These are phyloP conservation scores for Aplidium turbinatum DNA, from an alignment of 23 tunicate genomes.

Conservation along the genomic window DNA sequence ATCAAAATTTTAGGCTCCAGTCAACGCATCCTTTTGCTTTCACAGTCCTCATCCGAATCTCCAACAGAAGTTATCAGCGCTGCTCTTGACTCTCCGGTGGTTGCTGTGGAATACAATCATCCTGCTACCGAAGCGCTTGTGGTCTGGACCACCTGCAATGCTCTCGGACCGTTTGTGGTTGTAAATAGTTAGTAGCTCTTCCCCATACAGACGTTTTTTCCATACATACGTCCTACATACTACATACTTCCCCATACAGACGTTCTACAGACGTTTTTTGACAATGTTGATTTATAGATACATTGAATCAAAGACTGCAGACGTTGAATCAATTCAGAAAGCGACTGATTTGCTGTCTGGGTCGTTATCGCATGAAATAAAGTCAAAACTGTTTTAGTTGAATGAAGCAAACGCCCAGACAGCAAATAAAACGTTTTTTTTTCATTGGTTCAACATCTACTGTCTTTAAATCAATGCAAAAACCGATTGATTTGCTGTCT, in stretches of 20 bases:
- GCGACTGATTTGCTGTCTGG: no score
- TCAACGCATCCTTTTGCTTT: no score
- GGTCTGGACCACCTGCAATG: slow-evolving; percentile 49
- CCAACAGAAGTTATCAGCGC: background rate
- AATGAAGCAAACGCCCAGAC: no score
- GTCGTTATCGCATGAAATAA: no score
- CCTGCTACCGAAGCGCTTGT: slow-evolving; percentile 45
- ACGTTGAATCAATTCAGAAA: no score
- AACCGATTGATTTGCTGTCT: no score
- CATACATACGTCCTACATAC: background rate
- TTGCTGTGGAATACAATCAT: slow-evolving; percentile 60
- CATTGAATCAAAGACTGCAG: background rate
- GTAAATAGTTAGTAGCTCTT: slow-evolving; percentile 50
- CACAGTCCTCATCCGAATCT: no score
- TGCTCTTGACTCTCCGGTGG: slow-evolving; percentile 27
- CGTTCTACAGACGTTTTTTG: background rate
- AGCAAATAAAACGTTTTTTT: no score
- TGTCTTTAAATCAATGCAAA: no score
- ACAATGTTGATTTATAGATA: background rate
- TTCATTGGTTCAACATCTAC: no score
- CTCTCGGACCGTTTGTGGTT: slow-evolving; percentile 66
- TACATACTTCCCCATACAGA: background rate
- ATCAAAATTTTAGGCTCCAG: no score
- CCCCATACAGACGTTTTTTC: background rate
- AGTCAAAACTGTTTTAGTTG: no score